phyloP scores from a whole-genome alignment of 2,797 vertebrate genomes.

The Gephyroberyx darwinii region DNA sequence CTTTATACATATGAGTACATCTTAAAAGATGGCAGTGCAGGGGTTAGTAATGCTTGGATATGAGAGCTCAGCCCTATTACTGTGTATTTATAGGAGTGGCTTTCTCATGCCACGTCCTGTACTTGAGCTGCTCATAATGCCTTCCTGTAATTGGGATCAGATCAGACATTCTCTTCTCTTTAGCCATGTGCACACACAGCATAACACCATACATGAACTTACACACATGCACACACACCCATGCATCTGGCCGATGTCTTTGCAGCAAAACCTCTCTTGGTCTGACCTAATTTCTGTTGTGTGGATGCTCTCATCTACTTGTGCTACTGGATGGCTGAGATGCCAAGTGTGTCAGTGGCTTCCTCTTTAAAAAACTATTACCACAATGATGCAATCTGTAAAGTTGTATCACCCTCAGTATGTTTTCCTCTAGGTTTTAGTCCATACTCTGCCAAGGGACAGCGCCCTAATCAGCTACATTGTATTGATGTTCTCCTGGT shows the following conservation, averaged over 20 bases:
- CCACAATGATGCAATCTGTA: neutral
- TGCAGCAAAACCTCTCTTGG: constrained; percentile 5
- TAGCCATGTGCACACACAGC: neutral
- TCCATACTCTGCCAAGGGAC: constrained; percentile 14
- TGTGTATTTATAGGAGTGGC: no score
- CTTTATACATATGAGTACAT: no score
- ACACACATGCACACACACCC: constrained; percentile 1
- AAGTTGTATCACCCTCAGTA: neutral
- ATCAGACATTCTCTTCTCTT: neutral
- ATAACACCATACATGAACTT: neutral
- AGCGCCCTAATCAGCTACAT: constrained; percentile 8
- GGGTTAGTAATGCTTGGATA: no score
- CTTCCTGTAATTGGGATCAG: neutral
- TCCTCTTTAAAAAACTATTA: neutral
- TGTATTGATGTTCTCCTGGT: constrained; percentile 3
- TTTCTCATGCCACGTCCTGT: no score
- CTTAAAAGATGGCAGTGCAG: no score
- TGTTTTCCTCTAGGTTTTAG: neutral
- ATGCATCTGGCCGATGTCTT: constrained; percentile 27
- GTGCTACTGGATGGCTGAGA: constrained; percentile 26
- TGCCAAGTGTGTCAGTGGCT: constrained; percentile 6
- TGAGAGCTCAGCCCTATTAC: no score
- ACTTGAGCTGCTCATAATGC: no score
- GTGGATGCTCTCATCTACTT: constrained; percentile 1
- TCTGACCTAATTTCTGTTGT: constrained; percentile 30